These are phyloP conservation scores for Chrysopilus asiliformis DNA, from an alignment of 2,888 invertebrate genomes.

Conservation along the genomic window DNA sequence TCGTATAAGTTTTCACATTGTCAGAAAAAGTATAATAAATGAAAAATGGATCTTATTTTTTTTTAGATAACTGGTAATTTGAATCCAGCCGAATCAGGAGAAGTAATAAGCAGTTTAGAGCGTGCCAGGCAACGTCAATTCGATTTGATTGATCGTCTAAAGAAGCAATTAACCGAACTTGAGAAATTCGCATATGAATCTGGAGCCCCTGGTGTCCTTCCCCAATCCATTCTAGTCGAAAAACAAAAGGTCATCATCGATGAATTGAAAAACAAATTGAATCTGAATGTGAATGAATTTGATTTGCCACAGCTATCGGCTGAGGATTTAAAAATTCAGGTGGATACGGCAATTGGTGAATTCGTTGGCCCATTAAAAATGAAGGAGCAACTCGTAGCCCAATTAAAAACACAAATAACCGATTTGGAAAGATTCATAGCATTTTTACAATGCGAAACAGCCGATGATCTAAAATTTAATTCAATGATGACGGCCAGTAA, in stretches of 20 bases:
- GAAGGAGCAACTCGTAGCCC: conserved; percentile 90
- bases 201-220: conserved; percentile 56
- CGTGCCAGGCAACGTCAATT: conserved; percentile 53
- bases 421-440: conserved; percentile 96
- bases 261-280: conserved; percentile 71
- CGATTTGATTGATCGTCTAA: conserved; percentile 78
- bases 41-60: conserved; percentile 20
- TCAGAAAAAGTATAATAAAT: too few species aligned
- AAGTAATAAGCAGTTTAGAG: conserved; percentile 29
- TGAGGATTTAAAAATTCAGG: conserved; percentile 75
- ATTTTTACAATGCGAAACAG: conserved; percentile 71
- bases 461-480: neutral
- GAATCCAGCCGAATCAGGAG: conserved; percentile 39
- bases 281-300: conserved; percentile 73
- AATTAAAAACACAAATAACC: conserved; percentile 91
- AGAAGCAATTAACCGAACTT: conserved; percentile 81
- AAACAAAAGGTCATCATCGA: conserved; percentile 84
- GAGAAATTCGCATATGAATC: conserved; percentile 74
- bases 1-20: too few species aligned
- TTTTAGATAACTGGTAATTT: conserved; percentile 38
- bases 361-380: conserved; percentile 88
- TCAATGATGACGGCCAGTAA: neutral
- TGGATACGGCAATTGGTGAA: conserved; percentile 79
- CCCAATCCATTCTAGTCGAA: conserved; percentile 66
- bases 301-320: conserved; percentile 55